Evolutionary conservation across 2,888 invertebrate genomes (phyloP).

Genomic region (Nomada ruficornis): DNA sequence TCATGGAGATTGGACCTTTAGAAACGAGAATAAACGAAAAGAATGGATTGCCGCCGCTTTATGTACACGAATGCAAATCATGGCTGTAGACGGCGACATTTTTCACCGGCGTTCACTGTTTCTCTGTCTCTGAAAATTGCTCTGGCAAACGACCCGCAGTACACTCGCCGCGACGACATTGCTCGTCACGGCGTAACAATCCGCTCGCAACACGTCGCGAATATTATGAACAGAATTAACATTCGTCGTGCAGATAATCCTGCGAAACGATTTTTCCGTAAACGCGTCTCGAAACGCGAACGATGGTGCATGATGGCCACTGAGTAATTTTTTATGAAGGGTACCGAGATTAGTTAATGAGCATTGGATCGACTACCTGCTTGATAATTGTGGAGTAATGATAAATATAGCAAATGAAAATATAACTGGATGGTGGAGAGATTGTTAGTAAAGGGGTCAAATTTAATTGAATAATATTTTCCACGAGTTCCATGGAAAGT

Average conservation of each 20-base stretch:
- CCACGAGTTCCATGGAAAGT: no score
- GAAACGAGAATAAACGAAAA: slow-evolving; percentile 14
- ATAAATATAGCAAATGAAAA: no score
- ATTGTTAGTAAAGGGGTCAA: no score
- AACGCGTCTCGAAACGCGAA: slow-evolving; percentile 42
- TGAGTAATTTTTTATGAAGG: neutral
- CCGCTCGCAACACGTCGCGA: slow-evolving; percentile 4
- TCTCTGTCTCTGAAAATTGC: slow-evolving; percentile 31
- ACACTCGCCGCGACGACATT: slow-evolving; percentile 19
- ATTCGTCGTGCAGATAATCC: slow-evolving; percentile 35
- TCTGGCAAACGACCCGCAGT: slow-evolving; percentile 8
- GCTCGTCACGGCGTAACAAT: slow-evolving; percentile 4
- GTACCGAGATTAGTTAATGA: neutral
- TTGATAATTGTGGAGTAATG: no score
- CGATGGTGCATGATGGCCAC: neutral
- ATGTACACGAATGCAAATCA: slow-evolving; percentile 41
- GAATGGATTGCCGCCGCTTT: neutral
- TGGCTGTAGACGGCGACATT: slow-evolving; percentile 18
- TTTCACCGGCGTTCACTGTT: slow-evolving; percentile 5
- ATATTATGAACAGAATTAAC: slow-evolving; percentile 51
- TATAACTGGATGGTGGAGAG: no score
- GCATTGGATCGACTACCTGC: no score
- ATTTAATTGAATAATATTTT: no score
- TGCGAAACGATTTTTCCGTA: slow-evolving; percentile 42
- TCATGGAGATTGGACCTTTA: neutral